Evolutionary conservation across 2,888 invertebrate species (phyloP), one percentile per base, ranked within the genome.

Genomic region (Hoplodrina blanda): DNA sequence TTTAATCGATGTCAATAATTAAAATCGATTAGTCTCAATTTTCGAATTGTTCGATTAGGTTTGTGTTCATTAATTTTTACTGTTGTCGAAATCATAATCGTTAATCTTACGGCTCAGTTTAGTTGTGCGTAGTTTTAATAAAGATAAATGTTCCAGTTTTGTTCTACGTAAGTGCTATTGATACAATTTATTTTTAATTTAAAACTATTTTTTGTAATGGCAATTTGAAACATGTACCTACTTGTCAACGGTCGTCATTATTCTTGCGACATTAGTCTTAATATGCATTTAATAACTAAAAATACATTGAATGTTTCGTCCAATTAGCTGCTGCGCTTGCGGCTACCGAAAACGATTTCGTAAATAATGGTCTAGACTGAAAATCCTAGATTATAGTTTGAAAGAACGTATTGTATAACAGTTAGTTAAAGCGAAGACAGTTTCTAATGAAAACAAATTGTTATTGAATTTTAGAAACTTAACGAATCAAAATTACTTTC

Each of bases 351-450:
- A 55, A 54, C 11, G 41, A 64, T 83, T 84, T 83, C 79, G 79
- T 69, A 83, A 85, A 76, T 62, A 73, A 56, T 69, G 46, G 74
- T 80, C 84, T 86, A 84, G 85, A 81, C 80, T 79, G 78, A 69
- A 78, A 77, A 81, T 74, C 69, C 69, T 62, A 84, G 71, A 83
- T 78, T 70, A 59, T 62, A 61, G 59, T 73, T 75, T 63, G 54
- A 73, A 70, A 68, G 41, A 62, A 71, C 64, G 49, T 78, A 68
- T 79, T 77, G 66, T 73, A 74, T 82, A 82, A 76, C 30, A 59
- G 13, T 11, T 60, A 20, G 37, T 73, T 73, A 73, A 84, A 67
- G 74, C 68, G 76, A 81, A 82, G 72, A 57, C 61, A 41, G 41
- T 63, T 76, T 72, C 33, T 63, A 61, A 64, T 15, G 13, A 33